A percentile compares a stretch with the other conserved stretches of the same genome.
Conservation (phyloP, 2,888 invertebrate species). For the Patella pellucida region DNA sequence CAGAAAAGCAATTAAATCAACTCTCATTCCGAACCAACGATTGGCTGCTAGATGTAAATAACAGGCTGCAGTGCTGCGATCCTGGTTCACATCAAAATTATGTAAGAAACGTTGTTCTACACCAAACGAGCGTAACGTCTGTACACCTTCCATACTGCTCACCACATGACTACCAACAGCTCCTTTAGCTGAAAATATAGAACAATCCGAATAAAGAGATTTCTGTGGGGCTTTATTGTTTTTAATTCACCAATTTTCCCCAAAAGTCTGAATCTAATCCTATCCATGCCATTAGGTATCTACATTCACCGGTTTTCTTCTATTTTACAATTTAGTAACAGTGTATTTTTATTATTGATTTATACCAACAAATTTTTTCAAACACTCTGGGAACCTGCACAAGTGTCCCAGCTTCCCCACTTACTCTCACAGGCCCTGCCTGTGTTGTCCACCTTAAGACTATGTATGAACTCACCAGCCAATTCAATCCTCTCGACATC, state of each 20-base stretch:
- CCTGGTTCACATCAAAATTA: slow-evolving; percentile 70
- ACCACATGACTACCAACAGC: slow-evolving; percentile 53
- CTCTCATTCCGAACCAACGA: slow-evolving; percentile 53
- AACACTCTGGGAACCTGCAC: too few species aligned
- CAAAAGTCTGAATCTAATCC: too few species aligned
- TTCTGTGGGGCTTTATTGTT: too few species aligned
- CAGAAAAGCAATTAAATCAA: slow-evolving; percentile 47
- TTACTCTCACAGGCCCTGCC: too few species aligned
- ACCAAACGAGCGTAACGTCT: slow-evolving; percentile 45
- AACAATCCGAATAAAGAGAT: not conserved
- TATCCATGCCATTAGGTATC: too few species aligned
- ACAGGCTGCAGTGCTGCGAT: slow-evolving; percentile 54
- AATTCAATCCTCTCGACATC: slow-evolving; percentile 48
- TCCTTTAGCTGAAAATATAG: slow-evolving; percentile 40
- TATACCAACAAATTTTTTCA: too few species aligned
- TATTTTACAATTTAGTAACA: too few species aligned
- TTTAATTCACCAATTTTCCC: too few species aligned
- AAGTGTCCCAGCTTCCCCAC: too few species aligned
- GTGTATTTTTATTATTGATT: too few species aligned
- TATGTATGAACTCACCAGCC: slow-evolving; percentile 31
- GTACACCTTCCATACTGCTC: slow-evolving; percentile 52
- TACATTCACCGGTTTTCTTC: too few species aligned
- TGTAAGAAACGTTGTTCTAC: slow-evolving; percentile 51
- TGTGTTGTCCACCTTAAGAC: not conserved
- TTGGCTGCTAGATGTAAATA: slow-evolving; percentile 50